Evolutionary conservation across 2,113 vertebrate species (phyloP).

Genomic region (Malurus cyaneus): DNA sequence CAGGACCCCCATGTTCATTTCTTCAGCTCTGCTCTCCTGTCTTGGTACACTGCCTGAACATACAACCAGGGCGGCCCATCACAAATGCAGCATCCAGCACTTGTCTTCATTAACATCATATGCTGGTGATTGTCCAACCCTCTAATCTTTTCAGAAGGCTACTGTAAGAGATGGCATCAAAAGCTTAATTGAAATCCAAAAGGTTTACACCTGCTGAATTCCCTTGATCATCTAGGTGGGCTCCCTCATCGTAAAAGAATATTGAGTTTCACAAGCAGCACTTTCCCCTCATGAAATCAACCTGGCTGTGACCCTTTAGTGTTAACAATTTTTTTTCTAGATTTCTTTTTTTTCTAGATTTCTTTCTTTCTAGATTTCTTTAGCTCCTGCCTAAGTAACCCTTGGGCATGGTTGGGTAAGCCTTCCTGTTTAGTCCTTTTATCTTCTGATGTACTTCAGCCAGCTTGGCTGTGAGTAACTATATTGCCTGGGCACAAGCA

Average conservation of each 20-base stretch:
- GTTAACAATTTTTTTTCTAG: neutral
- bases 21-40: neutral
- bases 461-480: neutral
- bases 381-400: neutral
- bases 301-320: neutral
- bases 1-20: neutral
- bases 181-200: neutral
- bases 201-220: fast-evolving
- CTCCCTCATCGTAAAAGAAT: neutral
- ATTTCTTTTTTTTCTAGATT: neutral
- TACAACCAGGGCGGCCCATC: neutral
- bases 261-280: neutral
- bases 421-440: neutral
- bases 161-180: neutral
- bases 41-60: neutral
- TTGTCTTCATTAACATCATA: neutral
- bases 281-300: neutral
- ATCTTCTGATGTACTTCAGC: neutral
- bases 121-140: neutral
- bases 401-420: neutral
- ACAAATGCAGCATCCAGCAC: neutral
- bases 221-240: neutral
- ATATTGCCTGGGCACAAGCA: too few species aligned
- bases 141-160: neutral
- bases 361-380: neutral